phyloP scores from a whole-genome alignment of 2,888 invertebrate genomes.

The Bombyx huttoni region DNA sequence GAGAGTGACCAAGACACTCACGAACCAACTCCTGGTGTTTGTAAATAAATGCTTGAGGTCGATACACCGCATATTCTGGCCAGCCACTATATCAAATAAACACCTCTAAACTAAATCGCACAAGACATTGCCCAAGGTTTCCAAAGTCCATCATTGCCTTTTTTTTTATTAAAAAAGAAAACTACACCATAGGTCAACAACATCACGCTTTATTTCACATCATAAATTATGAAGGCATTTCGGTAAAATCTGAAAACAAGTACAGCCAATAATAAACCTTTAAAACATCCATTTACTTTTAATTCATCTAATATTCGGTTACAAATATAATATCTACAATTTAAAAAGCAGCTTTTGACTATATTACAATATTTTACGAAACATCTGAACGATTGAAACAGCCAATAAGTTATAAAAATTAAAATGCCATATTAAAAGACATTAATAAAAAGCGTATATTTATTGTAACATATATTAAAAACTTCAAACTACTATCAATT shows the following conservation, averaged over 20 bases:
- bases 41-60: too few relatives aligned
- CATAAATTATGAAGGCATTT: constrained; percentile 16
- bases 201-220: constrained; percentile 19
- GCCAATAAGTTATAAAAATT: neutral
- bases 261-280: constrained; percentile 12
- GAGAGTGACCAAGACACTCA: too few relatives aligned
- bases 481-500: constrained; percentile 4
- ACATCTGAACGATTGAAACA: neutral
- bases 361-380: neutral
- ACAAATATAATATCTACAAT: constrained; percentile 5
- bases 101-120: too few relatives aligned
- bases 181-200: constrained; percentile 11
- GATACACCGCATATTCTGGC: too few relatives aligned
- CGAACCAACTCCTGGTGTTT: too few relatives aligned
- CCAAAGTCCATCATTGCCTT: neutral
- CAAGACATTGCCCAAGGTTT: neutral
- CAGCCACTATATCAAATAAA: too few relatives aligned
- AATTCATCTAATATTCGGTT: constrained; percentile 12
- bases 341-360: neutral
- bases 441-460: neutral
- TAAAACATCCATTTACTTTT: constrained; percentile 2
- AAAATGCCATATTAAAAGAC: neutral
- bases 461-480: neutral
- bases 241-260: constrained; percentile 14
- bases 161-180: neutral